Conservation (phyloP, 2,797 vertebrate species). For the Clarias platycephalus region DNA sequence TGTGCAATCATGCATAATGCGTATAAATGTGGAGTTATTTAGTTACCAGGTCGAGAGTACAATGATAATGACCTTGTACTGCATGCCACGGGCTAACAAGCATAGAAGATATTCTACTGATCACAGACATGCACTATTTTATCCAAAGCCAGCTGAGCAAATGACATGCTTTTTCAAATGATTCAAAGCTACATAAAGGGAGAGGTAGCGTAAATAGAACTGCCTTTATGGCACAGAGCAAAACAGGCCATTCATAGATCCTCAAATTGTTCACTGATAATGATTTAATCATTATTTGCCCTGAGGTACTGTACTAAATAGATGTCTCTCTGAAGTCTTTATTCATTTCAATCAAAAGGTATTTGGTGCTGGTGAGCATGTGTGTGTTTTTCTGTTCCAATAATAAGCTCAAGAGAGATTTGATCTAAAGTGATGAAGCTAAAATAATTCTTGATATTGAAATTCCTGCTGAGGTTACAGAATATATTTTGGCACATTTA, state of each 20-base stretch:
- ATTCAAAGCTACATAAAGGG: constrained; percentile 20
- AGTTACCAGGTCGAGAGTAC: constrained; percentile 32
- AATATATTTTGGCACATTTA: background rate
- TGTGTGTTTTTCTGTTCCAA: background rate
- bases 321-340: background rate
- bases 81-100: constrained; percentile 20
- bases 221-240: background rate
- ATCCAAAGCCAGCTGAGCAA: constrained; percentile 32
- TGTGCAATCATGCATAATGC: constrained; percentile 43
- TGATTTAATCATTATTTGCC: background rate
- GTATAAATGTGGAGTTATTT: constrained; percentile 39
- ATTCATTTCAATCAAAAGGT: constrained; percentile 9
- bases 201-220: constrained; percentile 17
- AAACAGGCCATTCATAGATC: background rate
- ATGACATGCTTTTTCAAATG: constrained; percentile 21
- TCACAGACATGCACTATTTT: constrained; percentile 28
- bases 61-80: constrained; percentile 44
- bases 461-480: background rate
- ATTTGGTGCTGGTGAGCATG: background rate
- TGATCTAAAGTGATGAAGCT: background rate
- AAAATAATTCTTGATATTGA: background rate
- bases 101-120: constrained; percentile 23
- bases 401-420: background rate
- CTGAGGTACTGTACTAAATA: background rate
- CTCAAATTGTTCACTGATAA: constrained; percentile 6